phyloP scores from a whole-genome alignment of 2,888 invertebrate genomes.

The Polylopha cassiicola region DNA sequence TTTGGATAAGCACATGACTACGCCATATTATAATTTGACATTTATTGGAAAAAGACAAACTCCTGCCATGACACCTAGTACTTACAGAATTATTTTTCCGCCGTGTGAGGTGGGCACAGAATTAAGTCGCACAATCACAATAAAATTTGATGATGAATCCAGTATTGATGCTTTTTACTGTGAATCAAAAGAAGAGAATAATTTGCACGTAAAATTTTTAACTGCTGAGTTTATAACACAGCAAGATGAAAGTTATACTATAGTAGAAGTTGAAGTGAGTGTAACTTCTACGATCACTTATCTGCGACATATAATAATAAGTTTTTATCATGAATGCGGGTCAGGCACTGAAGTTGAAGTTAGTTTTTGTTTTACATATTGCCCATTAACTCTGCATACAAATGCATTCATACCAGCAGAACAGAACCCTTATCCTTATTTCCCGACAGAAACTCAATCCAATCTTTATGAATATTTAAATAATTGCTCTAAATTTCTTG shows the following conservation, averaged over 20 bases:
- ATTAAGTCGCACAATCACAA: constrained; percentile 36
- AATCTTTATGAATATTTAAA: constrained; percentile 53
- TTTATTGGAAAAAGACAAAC: constrained; percentile 53
- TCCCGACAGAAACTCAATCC: constrained; percentile 44
- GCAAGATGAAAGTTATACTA: constrained; percentile 34
- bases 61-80: constrained; percentile 47
- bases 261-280: constrained; percentile 44
- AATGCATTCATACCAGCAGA: constrained; percentile 35
- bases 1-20: constrained; percentile 56
- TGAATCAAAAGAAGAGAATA: constrained; percentile 43
- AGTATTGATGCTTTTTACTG: constrained; percentile 43
- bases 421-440: constrained; percentile 62
- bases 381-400: constrained; percentile 58
- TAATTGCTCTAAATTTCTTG: constrained; percentile 49
- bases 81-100: constrained; percentile 55
- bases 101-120: constrained; percentile 45
- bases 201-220: constrained; percentile 41
- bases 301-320: constrained; percentile 38
- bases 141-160: constrained; percentile 44
- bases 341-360: constrained; percentile 59
- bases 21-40: constrained; percentile 61
- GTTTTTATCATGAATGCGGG: constrained; percentile 48
- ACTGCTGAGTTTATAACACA: constrained; percentile 30
- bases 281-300: constrained; percentile 36
- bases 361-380: constrained; percentile 55